Evolutionary conservation across 1,140 invertebrate genomes (phyloP).

Genomic region (Theocolax elegans): DNA sequence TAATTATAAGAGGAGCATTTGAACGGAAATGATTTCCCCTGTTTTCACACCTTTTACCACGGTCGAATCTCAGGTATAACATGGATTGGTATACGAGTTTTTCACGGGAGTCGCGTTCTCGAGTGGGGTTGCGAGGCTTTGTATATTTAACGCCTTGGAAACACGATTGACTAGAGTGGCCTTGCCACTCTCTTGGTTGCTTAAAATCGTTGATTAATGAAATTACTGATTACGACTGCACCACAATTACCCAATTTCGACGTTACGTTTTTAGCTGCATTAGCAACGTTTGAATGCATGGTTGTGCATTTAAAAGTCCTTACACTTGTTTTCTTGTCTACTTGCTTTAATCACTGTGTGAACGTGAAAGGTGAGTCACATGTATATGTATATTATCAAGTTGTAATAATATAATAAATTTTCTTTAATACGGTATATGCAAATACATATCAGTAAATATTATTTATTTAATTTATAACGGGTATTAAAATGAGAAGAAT

Average conservation of each 20-base stretch:
- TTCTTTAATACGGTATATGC: too few species aligned
- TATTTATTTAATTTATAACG: too few species aligned
- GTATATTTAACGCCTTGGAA: conserved; percentile 45
- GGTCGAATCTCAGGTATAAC: conserved; percentile 7
- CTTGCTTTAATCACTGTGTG: too few species aligned
- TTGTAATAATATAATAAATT: too few species aligned
- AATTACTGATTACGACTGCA: conserved; percentile 55
- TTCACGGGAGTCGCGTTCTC: conserved; percentile 54
- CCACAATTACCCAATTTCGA: conserved; percentile 50
- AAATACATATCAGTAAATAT: too few species aligned
- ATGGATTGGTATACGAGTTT: conserved; percentile 33
- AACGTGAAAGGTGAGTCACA: too few species aligned
- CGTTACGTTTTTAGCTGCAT: too few species aligned
- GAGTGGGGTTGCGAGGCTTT: conserved; percentile 45
- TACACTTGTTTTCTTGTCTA: too few species aligned
- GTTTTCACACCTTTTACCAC: conserved; percentile 50
- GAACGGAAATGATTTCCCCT: conserved; percentile 50
- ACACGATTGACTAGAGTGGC: conserved; percentile 17
- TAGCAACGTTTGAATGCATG: too few species aligned
- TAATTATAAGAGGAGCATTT: conserved; percentile 44
- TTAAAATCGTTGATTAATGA: conserved; percentile 55
- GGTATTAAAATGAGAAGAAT: too few species aligned
- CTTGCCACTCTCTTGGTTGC: conserved; percentile 59
- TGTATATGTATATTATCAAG: too few species aligned
- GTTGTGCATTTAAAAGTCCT: too few species aligned